Base-by-base conservation (phyloP, 2,113 vertebrate genomes). In the Scatophagus argus region DNA sequence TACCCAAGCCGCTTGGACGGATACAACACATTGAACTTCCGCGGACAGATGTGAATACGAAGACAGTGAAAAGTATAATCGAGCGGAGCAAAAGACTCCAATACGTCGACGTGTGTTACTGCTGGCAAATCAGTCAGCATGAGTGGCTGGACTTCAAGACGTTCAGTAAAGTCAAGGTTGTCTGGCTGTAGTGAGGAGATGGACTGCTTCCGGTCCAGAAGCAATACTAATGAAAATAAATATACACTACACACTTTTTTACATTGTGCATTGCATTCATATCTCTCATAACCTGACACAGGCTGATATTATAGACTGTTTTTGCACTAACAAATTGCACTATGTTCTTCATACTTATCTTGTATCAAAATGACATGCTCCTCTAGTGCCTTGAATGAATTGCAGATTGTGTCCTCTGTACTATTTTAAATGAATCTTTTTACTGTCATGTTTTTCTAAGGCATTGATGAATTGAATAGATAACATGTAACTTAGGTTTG, bases 91-190 rank as follows among this genome's bases (percentile, higher is more conserved):
- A n/a, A 56, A 82, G 46, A 56, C 74, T 95, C 34, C 76, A 83
- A 49, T 69, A 38, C 66, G 71, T 94, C 29, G 89, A 95, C 32
- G 43, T 95, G 68, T 94, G 89, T 54, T 73, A 79, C 31, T 95
- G 94, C 84, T 94, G 93, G 93, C 13, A 74, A 12, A 84, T 95
- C 83, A 91, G 27, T 25, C 36, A 38, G 10, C 2, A 1, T 0
- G 72, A 89, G 47, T 89, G 60, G 73, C 0, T 25, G 21, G 0
- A 29, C 32, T 70, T 46, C 39, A 52, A 46, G n/a, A 65, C 0
- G 2, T 27, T 10, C 44, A 82, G 64, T 21, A 47, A 73, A 17
- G 87, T 85, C 4, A 8, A 83, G 14, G 31, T 93, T 29, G 49
- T 87, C 31, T 91, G 90, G 88, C 23, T 27, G 25, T 89, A 90